Conservation (phyloP, 2,797 vertebrate genomes). For the Periparus ater region DNA sequence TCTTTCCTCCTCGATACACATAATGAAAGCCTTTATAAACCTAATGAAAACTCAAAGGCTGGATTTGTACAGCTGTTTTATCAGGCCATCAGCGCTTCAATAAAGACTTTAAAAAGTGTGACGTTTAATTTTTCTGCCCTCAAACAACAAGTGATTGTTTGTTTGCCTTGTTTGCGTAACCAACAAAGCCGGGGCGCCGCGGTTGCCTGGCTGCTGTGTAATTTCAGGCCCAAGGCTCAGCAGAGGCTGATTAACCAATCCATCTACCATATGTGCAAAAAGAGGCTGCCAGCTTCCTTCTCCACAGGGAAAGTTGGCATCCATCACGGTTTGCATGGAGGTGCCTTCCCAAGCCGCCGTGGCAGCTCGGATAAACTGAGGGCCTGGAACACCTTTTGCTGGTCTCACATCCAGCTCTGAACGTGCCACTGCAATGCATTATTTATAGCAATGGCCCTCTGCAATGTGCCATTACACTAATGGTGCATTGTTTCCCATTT, state of each 20-base stretch:
- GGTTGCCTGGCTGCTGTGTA: constrained; percentile 76
- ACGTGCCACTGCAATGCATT: constrained; percentile 68
- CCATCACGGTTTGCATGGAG: constrained; percentile 63
- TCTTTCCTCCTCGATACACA: not conserved
- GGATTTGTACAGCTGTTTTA: constrained; percentile 66
- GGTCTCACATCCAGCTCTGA: constrained; percentile 48
- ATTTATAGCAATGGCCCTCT: constrained; percentile 71
- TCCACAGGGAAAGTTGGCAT: constrained; percentile 79
- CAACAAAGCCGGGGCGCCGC: constrained; percentile 67
- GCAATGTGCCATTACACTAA: constrained; percentile 74
- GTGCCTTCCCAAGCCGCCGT: constrained; percentile 58
- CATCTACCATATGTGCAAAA: constrained; percentile 91
- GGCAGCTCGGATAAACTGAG: constrained; percentile 37
- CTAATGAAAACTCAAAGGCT: constrained; percentile 37
- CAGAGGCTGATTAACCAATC: constrained; percentile 83
- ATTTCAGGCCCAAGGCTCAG: constrained; percentile 79
- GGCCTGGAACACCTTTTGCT: constrained; percentile 69
- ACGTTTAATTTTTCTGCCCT: constrained; percentile 38
- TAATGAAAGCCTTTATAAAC: constrained; percentile 16
- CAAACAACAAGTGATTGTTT: constrained; percentile 73
- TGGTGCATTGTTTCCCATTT: constrained; percentile 72
- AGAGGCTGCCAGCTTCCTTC: constrained; percentile 82
- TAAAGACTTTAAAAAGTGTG: constrained; percentile 58
- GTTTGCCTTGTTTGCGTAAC: constrained; percentile 70
- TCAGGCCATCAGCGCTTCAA: constrained; percentile 59